Base-by-base conservation (phyloP, 1,140 invertebrate species). In the Drosophila azteca region DNA sequence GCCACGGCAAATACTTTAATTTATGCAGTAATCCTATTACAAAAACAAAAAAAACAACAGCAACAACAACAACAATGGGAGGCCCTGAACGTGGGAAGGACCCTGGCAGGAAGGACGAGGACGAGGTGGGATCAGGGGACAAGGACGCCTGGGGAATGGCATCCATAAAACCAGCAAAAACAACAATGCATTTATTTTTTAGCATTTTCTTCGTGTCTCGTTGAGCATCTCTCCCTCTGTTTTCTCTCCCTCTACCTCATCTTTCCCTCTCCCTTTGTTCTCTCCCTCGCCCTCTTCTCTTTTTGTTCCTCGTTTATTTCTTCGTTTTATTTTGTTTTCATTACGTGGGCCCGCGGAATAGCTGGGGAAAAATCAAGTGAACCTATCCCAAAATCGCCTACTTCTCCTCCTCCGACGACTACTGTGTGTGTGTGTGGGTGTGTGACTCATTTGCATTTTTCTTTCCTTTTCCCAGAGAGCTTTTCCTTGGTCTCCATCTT, bases 1-100 rank as follows among this genome's bases (percentile, higher is more conserved):
- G 77, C 78, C 76, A 69, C 71, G 79, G 79, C 72, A 88, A 87
- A 87, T 83, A 79, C 83, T 83, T 87, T 88, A 87, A 87, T 83
- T 88, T 79, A 87, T 82, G 83, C 83, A 82, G 79, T 87, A 87
- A 87, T 87, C 83, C 83, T 88, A 87, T 87, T 87, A 82, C 83
- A 88, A 88, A 77, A 79, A 80, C 76, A 66, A 48, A 50, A 65
- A 49, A 31, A 52, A 41, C 45, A 58, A 46, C 39, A 65, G 43
- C 53, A 59, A 45, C 58, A 55, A 22, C 58, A 74, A 61, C 66
- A 82, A 72, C 39, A 66, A 63, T 44, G 11, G 46, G 22, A 79
- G 59, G 59, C 53, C 51, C 66, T 68, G 68, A 57, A 26, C 4
- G 17, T 20, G 17, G 17, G 24, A 26, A 5, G 24, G 24, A 5